A percentile compares a stretch with the other conserved stretches of the same genome.
These are phyloP conservation scores for Arothron firmamentum DNA, from an alignment of 2,113 vertebrate species.

Conservation along the genomic window DNA sequence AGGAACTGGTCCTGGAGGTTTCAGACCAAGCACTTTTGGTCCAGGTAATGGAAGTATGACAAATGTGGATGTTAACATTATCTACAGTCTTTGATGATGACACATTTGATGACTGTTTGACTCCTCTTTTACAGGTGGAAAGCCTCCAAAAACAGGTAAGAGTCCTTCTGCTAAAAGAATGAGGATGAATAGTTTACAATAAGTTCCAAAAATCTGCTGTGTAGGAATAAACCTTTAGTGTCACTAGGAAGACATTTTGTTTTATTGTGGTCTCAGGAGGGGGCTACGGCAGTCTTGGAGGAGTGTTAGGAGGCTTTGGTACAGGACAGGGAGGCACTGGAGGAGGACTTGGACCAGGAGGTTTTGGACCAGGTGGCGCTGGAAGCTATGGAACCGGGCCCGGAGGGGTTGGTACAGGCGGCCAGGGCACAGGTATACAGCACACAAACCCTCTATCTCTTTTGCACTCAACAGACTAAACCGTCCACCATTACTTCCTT, in stretches of 20 bases:
- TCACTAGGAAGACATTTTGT: background rate
- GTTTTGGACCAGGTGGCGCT: conserved; percentile 34
- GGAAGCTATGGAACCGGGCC: conserved; percentile 40
- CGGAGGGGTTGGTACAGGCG: conserved; percentile 36
- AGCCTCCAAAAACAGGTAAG: conserved; percentile 64
- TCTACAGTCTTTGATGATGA: background rate
- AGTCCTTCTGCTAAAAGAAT: background rate
- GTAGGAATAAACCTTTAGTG: background rate
- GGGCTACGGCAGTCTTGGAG: conserved; percentile 35
- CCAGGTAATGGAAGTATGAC: conserved; percentile 29
- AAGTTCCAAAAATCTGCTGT: background rate
- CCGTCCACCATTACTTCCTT: background rate
- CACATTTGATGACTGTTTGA: conserved; percentile 7
- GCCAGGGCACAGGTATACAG: conserved; percentile 32
- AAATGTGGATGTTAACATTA: background rate
- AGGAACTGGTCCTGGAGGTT: conserved; percentile 17
- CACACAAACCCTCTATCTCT: no score
- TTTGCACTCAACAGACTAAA: no score
- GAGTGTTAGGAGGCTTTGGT: conserved; percentile 33
- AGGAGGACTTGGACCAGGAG: conserved; percentile 39
- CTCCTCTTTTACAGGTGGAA: conserved; percentile 38
- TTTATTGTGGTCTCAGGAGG: conserved; percentile 13
- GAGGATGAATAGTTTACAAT: background rate
- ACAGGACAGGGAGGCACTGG: conserved; percentile 31
- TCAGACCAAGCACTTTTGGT: conserved; percentile 32